These are phyloP conservation scores for Megalurothrips usitatus DNA, from an alignment of 2,888 invertebrate genomes.

Conservation along the genomic window DNA sequence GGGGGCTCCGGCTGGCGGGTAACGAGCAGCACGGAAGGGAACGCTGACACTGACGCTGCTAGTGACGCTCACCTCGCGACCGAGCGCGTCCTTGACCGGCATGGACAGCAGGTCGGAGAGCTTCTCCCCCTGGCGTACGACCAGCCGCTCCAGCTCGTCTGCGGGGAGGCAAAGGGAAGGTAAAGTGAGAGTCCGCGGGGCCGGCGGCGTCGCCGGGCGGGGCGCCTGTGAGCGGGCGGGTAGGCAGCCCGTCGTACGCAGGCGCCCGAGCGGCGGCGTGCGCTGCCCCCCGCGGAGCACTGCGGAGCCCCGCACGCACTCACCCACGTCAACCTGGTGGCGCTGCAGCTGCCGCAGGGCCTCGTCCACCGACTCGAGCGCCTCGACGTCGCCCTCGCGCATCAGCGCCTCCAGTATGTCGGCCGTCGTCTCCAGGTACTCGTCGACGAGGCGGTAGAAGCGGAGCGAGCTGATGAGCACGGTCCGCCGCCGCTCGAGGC, in stretches of 20 bases:
- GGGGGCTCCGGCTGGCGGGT: no score
- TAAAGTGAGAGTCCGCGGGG: not conserved
- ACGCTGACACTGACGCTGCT: no score
- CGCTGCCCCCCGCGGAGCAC: not conserved
- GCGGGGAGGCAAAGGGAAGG: slow-evolving; percentile 35
- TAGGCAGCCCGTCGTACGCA: not conserved
- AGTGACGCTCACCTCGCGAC: slow-evolving; percentile 55
- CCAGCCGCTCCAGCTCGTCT: slow-evolving; percentile 64
- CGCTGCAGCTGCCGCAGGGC: slow-evolving; percentile 58
- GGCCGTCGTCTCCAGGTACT: slow-evolving; percentile 41
- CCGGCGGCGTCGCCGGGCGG: not conserved
- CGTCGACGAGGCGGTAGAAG: slow-evolving; percentile 69
- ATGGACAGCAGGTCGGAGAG: slow-evolving; percentile 70
- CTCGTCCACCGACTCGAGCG: slow-evolving; percentile 54
- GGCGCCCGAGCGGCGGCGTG: not conserved
- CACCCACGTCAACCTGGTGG: slow-evolving; percentile 58
- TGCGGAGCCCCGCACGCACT: slow-evolving; percentile 37
- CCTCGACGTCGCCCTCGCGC: slow-evolving; percentile 48
- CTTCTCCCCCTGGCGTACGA: slow-evolving; percentile 69
- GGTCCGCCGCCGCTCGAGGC: slow-evolving; percentile 68
- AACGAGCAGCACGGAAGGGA: no score
- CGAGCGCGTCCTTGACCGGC: slow-evolving; percentile 72
- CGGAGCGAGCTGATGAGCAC: slow-evolving; percentile 68
- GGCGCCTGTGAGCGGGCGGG: not conserved
- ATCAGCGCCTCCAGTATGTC: slow-evolving; percentile 17